Conservation (phyloP, 53 echinoderm and acorn worm genomes). For the Paracentrotus lividus region DNA sequence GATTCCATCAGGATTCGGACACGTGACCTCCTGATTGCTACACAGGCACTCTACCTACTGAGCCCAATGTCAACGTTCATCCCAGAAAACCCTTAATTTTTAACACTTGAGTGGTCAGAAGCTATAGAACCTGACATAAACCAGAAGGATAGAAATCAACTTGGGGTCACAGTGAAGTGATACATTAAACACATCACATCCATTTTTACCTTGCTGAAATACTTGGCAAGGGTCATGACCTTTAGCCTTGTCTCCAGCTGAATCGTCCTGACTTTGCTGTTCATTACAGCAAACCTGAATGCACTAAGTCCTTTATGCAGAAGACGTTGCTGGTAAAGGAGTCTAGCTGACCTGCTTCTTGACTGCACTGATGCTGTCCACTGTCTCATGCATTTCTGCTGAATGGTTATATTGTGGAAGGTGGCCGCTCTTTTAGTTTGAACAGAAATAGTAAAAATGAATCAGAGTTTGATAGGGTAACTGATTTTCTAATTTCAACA, state of each 20-base stretch:
- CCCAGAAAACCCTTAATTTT: too few relatives aligned
- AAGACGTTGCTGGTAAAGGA: conserved; percentile 72
- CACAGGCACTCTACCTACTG: too few relatives aligned
- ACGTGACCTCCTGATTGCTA: too few relatives aligned
- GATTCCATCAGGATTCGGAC: too few relatives aligned
- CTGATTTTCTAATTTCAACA: too few relatives aligned
- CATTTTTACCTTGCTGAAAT: conserved; percentile 56
- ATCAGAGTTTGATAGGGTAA: neutral
- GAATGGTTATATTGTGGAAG: conserved; percentile 56
- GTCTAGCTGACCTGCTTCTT: conserved; percentile 70
- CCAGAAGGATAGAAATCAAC: too few relatives aligned
- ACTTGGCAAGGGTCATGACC: conserved; percentile 42
- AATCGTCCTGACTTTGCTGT: conserved; percentile 57
- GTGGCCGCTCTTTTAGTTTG: conserved; percentile 65
- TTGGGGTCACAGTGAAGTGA: too few relatives aligned
- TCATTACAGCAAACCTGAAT: conserved; percentile 76
- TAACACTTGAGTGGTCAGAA: too few relatives aligned
- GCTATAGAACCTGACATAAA: too few relatives aligned
- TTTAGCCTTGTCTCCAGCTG: conserved; percentile 64
- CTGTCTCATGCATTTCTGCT: conserved; percentile 56
- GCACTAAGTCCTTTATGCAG: conserved; percentile 73
- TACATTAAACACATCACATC: too few relatives aligned
- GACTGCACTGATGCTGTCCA: conserved; percentile 67
- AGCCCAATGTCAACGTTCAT: too few relatives aligned
- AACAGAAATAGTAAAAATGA: neutral